Conservation (phyloP, 2,888 invertebrate genomes). For the Steromphala cineraria region DNA sequence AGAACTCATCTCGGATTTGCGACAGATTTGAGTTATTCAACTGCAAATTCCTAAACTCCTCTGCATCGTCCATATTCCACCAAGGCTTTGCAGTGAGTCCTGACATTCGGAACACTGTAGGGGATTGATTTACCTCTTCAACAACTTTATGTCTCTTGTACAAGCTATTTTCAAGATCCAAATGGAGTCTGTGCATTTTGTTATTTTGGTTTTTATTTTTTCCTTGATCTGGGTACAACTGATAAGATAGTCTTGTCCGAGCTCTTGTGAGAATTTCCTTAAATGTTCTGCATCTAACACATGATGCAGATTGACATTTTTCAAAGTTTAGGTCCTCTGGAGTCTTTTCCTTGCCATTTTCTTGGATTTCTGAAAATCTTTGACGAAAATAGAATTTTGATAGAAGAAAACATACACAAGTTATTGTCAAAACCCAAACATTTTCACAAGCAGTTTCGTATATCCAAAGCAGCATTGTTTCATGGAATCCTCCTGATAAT, state of each 20-base stretch:
- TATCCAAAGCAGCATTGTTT: not conserved
- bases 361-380: not conserved
- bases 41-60: conserved; percentile 28
- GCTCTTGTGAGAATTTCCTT: conserved; percentile 33
- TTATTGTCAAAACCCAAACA: not conserved
- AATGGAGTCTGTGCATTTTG: not conserved
- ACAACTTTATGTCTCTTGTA: not conserved
- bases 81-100: conserved; percentile 35
- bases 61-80: conserved; percentile 25
- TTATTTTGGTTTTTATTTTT: not conserved
- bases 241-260: conserved; percentile 35
- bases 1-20: conserved; percentile 35
- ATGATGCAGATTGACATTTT: conserved; percentile 36
- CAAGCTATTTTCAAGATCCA: not conserved
- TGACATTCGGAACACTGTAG: conserved; percentile 36
- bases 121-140: conserved; percentile 20
- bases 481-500: not conserved
- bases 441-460: conserved; percentile 1
- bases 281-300: conserved; percentile 39
- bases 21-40: conserved; percentile 15
- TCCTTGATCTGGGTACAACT: not conserved
- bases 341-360: not conserved
- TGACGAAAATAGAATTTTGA: conserved; percentile 16
- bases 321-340: not conserved
- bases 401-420: conserved; percentile 1